Base-by-base conservation (phyloP, 2,888 invertebrate species). In the Drosophila falleni region DNA sequence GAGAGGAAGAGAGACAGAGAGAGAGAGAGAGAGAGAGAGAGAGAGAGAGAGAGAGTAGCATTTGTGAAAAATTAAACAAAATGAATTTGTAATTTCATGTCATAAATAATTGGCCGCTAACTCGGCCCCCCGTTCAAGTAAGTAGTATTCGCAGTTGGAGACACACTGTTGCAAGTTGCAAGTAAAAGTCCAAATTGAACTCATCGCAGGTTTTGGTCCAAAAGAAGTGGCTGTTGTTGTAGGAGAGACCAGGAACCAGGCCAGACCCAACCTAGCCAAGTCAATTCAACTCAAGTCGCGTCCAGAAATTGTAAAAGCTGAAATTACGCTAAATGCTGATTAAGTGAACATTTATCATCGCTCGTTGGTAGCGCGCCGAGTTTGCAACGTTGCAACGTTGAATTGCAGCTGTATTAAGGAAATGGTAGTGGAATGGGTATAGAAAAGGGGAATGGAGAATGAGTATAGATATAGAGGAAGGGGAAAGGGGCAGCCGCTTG, bases 251-350 rank as follows among this genome's bases (percentile, higher is more conserved):
- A 15, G 46, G 33, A 58, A 54, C 44, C 55, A 37, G 10, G 16
- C 35, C 35, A 13, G 35, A 69, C 46, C 51, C 44, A 54, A 59
- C 55, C 13, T 44, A 68, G 69, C 46, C 51, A 63, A 68, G 66
- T 49, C 55, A 46, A 67, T 50, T 51, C 49, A 37, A 67, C 63
- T 54, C 49, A 68, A 67, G 66, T 58, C 61, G 55, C 62, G 59
- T 54, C 58, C 70, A 82, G 90, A 89, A 89, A 86, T 85, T 89
- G 80, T 87, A 87, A 90, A 81, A 90, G 91, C 92, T 92, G 83
- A 92, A 91, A 91, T 91, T 91, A 91, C 91, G 92, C 92, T 91
- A 91, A 91, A 92, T 91, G 92, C 92, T 92, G 92, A 92, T 92
- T 92, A 91, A 92, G 92, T 91, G 91, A 84, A 90, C 90, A 92